phyloP scores from a whole-genome alignment of 2,113 vertebrate genomes.

The Daubentonia madagascariensis region DNA sequence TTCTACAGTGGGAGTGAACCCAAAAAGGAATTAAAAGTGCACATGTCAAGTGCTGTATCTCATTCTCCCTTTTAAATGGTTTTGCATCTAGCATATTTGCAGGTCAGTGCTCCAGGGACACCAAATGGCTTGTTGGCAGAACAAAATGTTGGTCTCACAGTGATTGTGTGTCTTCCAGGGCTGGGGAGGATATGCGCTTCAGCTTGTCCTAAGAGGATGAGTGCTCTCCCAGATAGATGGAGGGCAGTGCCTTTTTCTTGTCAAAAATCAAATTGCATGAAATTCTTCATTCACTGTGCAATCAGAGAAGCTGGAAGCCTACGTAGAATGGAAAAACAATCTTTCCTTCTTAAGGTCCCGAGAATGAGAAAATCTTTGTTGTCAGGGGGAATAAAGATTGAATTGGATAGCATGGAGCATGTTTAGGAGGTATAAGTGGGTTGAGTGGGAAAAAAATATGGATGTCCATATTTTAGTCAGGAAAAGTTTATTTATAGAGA shows the following conservation, averaged over 20 bases:
- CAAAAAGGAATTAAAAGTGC: neutral
- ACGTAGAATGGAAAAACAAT: neutral
- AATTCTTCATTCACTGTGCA: neutral
- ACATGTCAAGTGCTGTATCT: neutral
- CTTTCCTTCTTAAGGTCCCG: neutral
- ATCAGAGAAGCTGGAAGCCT: neutral
- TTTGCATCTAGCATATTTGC: constrained; percentile 50
- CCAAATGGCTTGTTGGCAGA: constrained; percentile 32
- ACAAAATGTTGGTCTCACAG: neutral
- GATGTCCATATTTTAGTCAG: neutral
- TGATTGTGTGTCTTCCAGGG: neutral
- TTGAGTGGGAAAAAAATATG: neutral
- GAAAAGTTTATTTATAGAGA: neutral
- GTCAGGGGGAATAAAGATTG: neutral
- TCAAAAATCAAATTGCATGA: constrained; percentile 27
- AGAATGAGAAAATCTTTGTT: neutral
- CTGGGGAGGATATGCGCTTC: neutral
- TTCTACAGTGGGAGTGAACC: neutral
- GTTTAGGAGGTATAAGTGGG: neutral
- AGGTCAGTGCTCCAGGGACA: constrained; percentile 21
- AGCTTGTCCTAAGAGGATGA: neutral
- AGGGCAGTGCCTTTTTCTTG: neutral
- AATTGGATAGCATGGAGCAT: neutral
- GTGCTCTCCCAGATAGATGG: neutral
- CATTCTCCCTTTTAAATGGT: constrained; percentile 8